Evolutionary conservation across 2,888 invertebrate species (phyloP).

Genomic region (Teleogryllus oceanicus): DNA sequence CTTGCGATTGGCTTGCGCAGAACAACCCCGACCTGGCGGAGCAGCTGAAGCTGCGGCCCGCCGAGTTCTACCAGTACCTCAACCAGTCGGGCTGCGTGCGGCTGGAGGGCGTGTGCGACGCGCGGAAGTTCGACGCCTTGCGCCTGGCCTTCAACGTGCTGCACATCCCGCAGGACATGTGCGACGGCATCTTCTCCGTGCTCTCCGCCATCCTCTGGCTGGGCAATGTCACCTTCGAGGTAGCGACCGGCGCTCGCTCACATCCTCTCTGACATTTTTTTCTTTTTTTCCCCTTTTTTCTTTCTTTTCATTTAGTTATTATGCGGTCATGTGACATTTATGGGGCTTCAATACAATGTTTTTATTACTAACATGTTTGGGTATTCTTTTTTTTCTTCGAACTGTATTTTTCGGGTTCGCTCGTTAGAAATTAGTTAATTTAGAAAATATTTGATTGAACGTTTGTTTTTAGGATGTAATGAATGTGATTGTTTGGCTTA

Average conservation of each 20-base stretch:
- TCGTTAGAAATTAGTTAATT: too few species aligned
- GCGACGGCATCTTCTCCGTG: constrained; percentile 84
- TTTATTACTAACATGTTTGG: too few species aligned
- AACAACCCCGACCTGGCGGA: constrained; percentile 71
- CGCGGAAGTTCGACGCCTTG: constrained; percentile 74
- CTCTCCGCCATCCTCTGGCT: constrained; percentile 87
- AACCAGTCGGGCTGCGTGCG: constrained; percentile 72
- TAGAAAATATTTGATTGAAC: too few species aligned
- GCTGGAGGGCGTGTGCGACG: constrained; percentile 64
- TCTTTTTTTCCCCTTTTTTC: too few species aligned
- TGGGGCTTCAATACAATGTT: too few species aligned
- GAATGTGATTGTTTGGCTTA: too few species aligned
- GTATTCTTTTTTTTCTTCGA: too few species aligned
- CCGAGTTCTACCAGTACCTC: constrained; percentile 76
- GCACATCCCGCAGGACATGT: constrained; percentile 80
- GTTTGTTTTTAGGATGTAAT: too few species aligned
- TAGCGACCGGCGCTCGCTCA: constrained; percentile 40
- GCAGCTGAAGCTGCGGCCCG: constrained; percentile 69
- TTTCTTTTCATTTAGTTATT: too few species aligned
- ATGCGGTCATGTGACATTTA: too few species aligned
- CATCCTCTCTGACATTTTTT: too few species aligned
- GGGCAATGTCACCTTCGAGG: constrained; percentile 79
- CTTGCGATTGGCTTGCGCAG: constrained; percentile 43
- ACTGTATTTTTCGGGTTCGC: too few species aligned
- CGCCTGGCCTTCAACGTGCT: constrained; percentile 84